Conservation (phyloP, 1,140 invertebrate genomes). For the Drosophila erecta region DNA sequence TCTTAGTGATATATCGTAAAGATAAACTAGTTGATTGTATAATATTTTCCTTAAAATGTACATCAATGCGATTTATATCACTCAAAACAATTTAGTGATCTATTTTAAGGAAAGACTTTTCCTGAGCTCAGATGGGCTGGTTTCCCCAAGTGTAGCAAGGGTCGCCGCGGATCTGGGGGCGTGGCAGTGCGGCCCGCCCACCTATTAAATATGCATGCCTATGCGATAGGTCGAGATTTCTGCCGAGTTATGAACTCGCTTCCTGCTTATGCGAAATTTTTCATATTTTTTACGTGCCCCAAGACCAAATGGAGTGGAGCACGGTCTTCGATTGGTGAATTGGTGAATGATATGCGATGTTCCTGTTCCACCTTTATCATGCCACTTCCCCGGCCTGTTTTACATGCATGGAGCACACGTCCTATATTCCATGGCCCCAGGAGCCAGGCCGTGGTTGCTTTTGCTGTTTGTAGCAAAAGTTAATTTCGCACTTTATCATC, state of each 20-base stretch:
- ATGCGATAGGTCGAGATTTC: constrained; percentile 49
- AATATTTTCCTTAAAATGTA: too few species aligned
- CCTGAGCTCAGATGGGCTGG: too few species aligned
- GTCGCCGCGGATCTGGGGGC: background rate
- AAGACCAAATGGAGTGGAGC: constrained; percentile 18
- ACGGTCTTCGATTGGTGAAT: constrained; percentile 17
- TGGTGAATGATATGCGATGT: constrained; percentile 31
- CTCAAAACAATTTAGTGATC: too few species aligned
- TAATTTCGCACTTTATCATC: constrained; percentile 79
- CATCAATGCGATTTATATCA: too few species aligned
- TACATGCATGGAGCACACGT: constrained; percentile 34
- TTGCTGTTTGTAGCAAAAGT: constrained; percentile 78
- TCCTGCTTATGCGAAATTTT: constrained; percentile 69
- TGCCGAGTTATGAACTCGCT: constrained; percentile 62
- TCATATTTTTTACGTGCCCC: constrained; percentile 77
- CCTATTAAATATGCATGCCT: constrained; percentile 80
- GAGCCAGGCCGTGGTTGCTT: constrained; percentile 33
- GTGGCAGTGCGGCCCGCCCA: constrained; percentile 17
- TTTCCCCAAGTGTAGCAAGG: constrained; percentile 6
- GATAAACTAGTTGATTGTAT: too few species aligned
- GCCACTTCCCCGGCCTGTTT: constrained; percentile 24
- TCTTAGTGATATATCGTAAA: too few species aligned
- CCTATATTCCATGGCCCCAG: constrained; percentile 41
- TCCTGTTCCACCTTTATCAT: constrained; percentile 15
- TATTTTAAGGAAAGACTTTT: too few species aligned